A percentile compares a stretch with the other conserved stretches of the same genome.
Evolutionary conservation across 2,888 invertebrate species (phyloP).

Genomic region (Agonopterix heracliana): DNA sequence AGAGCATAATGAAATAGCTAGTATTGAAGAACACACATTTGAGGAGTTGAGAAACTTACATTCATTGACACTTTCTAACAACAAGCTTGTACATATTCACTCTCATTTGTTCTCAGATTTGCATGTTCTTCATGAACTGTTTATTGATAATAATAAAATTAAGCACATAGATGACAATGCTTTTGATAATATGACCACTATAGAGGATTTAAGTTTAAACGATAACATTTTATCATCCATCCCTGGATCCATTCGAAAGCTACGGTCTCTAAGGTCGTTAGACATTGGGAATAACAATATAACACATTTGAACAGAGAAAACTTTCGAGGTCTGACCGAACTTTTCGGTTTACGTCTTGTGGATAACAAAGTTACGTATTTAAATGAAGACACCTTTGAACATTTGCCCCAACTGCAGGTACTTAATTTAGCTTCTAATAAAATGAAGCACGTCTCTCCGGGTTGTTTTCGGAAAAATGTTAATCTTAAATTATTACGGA

Average conservation of each 20-base stretch:
- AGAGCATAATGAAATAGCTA: constrained; percentile 81
- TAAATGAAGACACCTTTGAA: constrained; percentile 84
- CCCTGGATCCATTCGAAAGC: constrained; percentile 80
- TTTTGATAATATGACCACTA: constrained; percentile 85
- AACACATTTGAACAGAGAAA: constrained; percentile 80
- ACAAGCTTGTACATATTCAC: constrained; percentile 80
- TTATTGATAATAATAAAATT: constrained; percentile 84
- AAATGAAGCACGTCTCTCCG: constrained; percentile 82
- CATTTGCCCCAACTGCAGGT: constrained; percentile 84
- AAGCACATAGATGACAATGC: constrained; percentile 80
- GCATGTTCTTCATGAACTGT: constrained; percentile 82
- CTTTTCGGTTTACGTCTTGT: constrained; percentile 86
- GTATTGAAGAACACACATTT: constrained; percentile 84
- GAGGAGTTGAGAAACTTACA: constrained; percentile 84
- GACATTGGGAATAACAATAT: constrained; percentile 90
- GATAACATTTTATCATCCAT: constrained; percentile 81
- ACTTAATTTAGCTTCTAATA: constrained; percentile 87
- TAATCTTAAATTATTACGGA: constrained; percentile 81
- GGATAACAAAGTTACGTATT: constrained; percentile 85
- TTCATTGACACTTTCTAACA: constrained; percentile 83
- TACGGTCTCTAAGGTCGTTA: constrained; percentile 82
- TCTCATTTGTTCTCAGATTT: constrained; percentile 82
- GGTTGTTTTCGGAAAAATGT: constrained; percentile 84
- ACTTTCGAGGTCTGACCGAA: constrained; percentile 83
- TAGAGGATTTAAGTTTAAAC: constrained; percentile 84